Percentiles rank a stretch among this genome's conserved stretches.
These are phyloP conservation scores for Lepidonotus clava DNA, from an alignment of 2,888 invertebrate genomes.

Conservation along the genomic window DNA sequence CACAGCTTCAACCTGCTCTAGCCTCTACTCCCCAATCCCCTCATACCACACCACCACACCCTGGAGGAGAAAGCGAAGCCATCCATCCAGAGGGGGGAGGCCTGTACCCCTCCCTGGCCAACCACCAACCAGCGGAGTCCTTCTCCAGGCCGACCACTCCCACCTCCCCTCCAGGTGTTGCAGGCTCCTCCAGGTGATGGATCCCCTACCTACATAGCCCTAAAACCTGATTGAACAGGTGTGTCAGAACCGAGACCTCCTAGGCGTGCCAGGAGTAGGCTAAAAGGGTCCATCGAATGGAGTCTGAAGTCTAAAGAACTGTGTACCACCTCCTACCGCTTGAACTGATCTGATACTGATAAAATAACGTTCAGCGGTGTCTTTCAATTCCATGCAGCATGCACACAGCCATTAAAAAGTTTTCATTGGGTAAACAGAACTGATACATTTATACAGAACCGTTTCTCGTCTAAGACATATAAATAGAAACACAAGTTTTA, in stretches of 20 bases:
- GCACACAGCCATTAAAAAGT: too few species aligned
- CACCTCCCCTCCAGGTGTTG: not conserved
- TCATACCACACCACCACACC: not conserved
- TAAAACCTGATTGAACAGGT: too few species aligned
- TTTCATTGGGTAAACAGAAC: too few species aligned
- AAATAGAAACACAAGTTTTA: too few species aligned
- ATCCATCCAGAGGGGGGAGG: not conserved
- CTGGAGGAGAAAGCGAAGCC: not conserved
- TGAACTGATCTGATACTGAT: not conserved
- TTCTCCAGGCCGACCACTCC: conserved; percentile 18
- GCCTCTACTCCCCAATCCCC: not conserved
- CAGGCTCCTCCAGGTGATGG: conserved; percentile 4
- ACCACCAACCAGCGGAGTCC: conserved; percentile 7
- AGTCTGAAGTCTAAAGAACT: not conserved
- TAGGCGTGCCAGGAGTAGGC: not conserved
- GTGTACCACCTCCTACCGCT: not conserved
- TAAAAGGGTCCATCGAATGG: not conserved
- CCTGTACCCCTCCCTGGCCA: not conserved
- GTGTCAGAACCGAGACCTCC: too few species aligned
- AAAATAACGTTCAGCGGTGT: not conserved
- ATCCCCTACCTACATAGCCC: too few species aligned
- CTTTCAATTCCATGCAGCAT: too few species aligned
- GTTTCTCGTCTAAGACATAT: too few species aligned
- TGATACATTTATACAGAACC: too few species aligned
- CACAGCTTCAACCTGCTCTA: too few species aligned